phyloP scores from a whole-genome alignment of 64 coral and sea anemone genomes.

The Trachythela sp. region DNA sequence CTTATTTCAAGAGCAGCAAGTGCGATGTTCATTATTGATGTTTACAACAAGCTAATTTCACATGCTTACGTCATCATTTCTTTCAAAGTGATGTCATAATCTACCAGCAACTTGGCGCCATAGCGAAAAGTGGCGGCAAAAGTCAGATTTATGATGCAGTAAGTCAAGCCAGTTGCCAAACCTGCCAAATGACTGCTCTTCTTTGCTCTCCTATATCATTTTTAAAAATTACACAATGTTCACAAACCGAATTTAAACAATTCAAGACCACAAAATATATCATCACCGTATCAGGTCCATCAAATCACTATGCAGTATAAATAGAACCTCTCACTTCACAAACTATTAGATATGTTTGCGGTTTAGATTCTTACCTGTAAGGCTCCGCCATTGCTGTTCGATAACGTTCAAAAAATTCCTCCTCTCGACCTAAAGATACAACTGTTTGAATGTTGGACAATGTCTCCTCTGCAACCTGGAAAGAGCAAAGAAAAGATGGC shows the following conservation, averaged over 20 bases:
- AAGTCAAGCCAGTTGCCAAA: not conserved
- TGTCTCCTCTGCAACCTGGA: not conserved
- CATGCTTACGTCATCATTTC: constrained; percentile 11
- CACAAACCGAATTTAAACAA: not conserved
- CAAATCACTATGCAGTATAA: too few relatives aligned
- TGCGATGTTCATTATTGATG: not conserved
- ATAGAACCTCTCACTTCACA: not conserved
- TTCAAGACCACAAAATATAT: too few relatives aligned
- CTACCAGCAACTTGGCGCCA: not conserved
- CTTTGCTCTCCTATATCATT: not conserved
- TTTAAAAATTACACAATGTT: not conserved
- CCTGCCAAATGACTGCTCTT: not conserved
- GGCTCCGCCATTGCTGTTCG: not conserved
- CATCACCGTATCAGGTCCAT: too few relatives aligned
- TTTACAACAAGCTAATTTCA: not conserved
- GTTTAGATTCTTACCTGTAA: not conserved
- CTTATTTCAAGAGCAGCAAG: not conserved
- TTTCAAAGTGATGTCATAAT: not conserved
- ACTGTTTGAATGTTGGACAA: constrained; percentile 1
- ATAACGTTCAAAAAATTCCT: not conserved
- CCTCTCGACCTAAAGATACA: not conserved
- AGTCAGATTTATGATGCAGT: not conserved
- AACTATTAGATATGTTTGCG: not conserved
- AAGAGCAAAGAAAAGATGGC: not conserved
- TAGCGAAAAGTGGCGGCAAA: not conserved